phyloP scores from a whole-genome alignment of 2,113 vertebrate genomes.

The cat (Felis catus) region F.catus_Fca126_mat1.0 CM031420.1:45024001-45024500 shows the following conservation, averaged over 20 bases:
- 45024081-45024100: not conserved
- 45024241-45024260: not conserved
- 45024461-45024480: not conserved
- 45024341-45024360: not conserved
- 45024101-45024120: not conserved
- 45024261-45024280: not conserved
- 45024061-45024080: not conserved
- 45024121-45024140: not conserved
- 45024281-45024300: constrained; percentile 39
- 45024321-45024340: constrained; percentile 6
- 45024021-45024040: not conserved
- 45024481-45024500: not conserved
- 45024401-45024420: not conserved
- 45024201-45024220: not conserved
- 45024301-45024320: constrained; percentile 50
- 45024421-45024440: not conserved
- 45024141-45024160: not conserved
- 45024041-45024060: not conserved
- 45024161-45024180: not conserved
- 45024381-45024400: not conserved
- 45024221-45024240: not conserved
- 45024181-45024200: not conserved
- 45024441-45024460: not conserved
- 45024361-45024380: not conserved
- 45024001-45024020: not conserved